Conservation (phyloP, 2,888 invertebrate genomes). For the Embidobia sp. region DNA sequence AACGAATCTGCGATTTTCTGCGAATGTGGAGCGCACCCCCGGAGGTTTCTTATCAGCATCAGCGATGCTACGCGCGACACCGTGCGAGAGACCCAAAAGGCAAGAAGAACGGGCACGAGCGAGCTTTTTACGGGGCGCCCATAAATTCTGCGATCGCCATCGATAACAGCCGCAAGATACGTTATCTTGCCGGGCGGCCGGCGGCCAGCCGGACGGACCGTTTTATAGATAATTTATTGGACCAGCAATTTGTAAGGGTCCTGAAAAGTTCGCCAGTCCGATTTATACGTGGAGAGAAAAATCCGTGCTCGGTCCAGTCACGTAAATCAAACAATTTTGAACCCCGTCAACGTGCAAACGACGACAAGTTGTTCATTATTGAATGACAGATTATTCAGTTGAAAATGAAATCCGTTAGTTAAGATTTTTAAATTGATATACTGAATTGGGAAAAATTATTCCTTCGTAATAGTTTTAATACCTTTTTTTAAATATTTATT, state of each 20-base stretch:
- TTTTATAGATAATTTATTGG: slow-evolving; percentile 76
- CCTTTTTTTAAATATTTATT: too few species aligned
- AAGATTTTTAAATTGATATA: too few species aligned
- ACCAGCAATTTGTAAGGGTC: slow-evolving; percentile 74
- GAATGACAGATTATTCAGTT: slow-evolving; percentile 15
- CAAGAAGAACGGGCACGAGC: slow-evolving; percentile 66
- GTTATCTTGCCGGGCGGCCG: slow-evolving; percentile 71
- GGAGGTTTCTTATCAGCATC: slow-evolving; percentile 59
- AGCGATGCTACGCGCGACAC: slow-evolving; percentile 63
- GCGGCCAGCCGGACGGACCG: slow-evolving; percentile 68
- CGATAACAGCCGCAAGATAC: slow-evolving; percentile 78
- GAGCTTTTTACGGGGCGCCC: slow-evolving; percentile 70
- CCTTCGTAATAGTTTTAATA: too few species aligned
- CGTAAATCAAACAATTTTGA: slow-evolving; percentile 41
- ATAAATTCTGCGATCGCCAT: slow-evolving; percentile 78
- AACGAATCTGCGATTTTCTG: slow-evolving; percentile 42
- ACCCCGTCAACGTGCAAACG: slow-evolving; percentile 26
- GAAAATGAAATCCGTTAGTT: background rate
- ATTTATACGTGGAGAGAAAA: slow-evolving; percentile 58
- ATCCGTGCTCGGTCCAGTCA: slow-evolving; percentile 13
- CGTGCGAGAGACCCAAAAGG: slow-evolving; percentile 59
- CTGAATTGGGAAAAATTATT: too few species aligned
- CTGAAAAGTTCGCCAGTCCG: slow-evolving; percentile 62
- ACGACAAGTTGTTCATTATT: slow-evolving; percentile 13
- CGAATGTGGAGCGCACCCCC: slow-evolving; percentile 46